Percentiles rank a stretch among this genome's conserved stretches.
Conservation (phyloP, 2,888 invertebrate genomes). For the Boloria euphrosyne region DNA sequence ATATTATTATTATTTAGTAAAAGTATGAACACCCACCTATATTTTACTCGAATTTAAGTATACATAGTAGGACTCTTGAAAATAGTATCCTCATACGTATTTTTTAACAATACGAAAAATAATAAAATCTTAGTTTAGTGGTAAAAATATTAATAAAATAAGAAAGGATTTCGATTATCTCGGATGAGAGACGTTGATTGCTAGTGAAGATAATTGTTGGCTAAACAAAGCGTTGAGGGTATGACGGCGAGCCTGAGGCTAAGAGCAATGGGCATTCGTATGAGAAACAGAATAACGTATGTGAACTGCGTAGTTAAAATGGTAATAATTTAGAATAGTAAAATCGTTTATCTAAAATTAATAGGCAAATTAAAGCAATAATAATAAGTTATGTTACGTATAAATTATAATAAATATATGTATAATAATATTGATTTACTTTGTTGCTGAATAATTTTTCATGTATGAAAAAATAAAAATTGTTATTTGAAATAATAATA, state of each 20-base stretch:
- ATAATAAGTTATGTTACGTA: too few relatives aligned
- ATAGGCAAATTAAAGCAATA: background rate
- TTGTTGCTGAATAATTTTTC: too few relatives aligned
- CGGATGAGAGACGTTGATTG: conserved; percentile 59
- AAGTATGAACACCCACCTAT: too few relatives aligned
- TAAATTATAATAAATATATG: too few relatives aligned
- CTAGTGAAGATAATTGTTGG: conserved; percentile 71
- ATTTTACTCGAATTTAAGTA: too few relatives aligned
- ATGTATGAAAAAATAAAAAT: too few relatives aligned
- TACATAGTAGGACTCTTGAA: too few relatives aligned
- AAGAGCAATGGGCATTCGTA: conserved; percentile 56
- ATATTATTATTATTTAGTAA: too few relatives aligned
- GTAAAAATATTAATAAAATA: conserved; percentile 27
- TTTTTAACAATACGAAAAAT: background rate
- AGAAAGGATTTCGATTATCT: conserved; percentile 45
- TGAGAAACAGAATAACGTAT: conserved; percentile 58
- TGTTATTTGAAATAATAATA: background rate
- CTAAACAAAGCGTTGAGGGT: conserved; percentile 71
- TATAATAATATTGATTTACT: too few relatives aligned
- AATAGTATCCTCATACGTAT: background rate
- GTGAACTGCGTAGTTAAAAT: conserved; percentile 40
- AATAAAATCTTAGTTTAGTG: conserved; percentile 13
- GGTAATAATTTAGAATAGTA: conserved; percentile 25
- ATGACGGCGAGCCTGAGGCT: conserved; percentile 67
- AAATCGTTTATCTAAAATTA: conserved; percentile 4